Evolutionary conservation across 2,888 invertebrate genomes (phyloP).

Genomic region (Mythimna albipuncta): DNA sequence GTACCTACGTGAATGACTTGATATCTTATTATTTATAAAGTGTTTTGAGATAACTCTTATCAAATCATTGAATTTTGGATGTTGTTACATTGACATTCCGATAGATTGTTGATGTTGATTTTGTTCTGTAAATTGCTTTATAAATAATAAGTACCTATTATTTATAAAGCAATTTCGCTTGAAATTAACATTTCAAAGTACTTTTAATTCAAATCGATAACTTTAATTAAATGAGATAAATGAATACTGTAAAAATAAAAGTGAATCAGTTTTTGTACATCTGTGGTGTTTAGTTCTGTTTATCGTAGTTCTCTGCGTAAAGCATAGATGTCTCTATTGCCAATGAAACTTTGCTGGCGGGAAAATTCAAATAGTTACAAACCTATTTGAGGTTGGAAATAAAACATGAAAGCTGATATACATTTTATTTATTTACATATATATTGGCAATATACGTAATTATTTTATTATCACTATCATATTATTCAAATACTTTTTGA

Average conservation of each 20-base stretch:
- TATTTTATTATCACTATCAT: constrained; percentile 72
- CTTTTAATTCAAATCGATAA: background rate
- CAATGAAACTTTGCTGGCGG: constrained; percentile 33
- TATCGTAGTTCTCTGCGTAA: constrained; percentile 6
- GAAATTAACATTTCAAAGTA: background rate
- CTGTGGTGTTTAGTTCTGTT: constrained; percentile 33
- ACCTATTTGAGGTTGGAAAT: constrained; percentile 50
- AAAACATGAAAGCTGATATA: constrained; percentile 80
- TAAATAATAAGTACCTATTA: too few relatives aligned
- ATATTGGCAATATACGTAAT: constrained; percentile 74
- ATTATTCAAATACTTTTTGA: constrained; percentile 69
- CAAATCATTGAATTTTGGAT: constrained; percentile 27
- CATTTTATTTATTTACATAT: constrained; percentile 84
- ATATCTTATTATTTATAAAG: constrained; percentile 7
- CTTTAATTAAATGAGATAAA: background rate
- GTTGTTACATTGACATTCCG: constrained; percentile 27
- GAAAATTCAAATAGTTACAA: constrained; percentile 27
- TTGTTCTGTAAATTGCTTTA: constrained; percentile 4
- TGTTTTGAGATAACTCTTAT: constrained; percentile 24
- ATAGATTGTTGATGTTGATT: constrained; percentile 3
- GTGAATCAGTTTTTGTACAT: background rate
- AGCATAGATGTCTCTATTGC: constrained; percentile 52
- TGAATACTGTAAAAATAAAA: background rate
- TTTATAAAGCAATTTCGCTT: background rate
- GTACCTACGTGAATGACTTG: background rate